Conservation (phyloP, 1,140 invertebrate species). For the Apis mellifera region Amel_HAv3.1 CM009939.2:3957001-3957500, state of each 20-base stretch:
- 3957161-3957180: not conserved
- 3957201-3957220: constrained; percentile 7
- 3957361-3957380: constrained; percentile 21
- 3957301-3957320: constrained; percentile 24
- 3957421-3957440: constrained; percentile 7
- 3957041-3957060: not conserved
- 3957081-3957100: not conserved
- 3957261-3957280: constrained; percentile 55
- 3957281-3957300: constrained; percentile 37
- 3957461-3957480: not conserved
- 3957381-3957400: not conserved
- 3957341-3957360: constrained; percentile 29
- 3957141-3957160: not conserved
- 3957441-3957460: not conserved
- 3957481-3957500: constrained; percentile 11
- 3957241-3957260: constrained; percentile 68
- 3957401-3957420: not conserved
- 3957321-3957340: constrained; percentile 21
- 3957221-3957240: constrained; percentile 20
- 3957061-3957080: not conserved
- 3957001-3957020: constrained; percentile 17
- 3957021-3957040: constrained; percentile 4
- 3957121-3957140: not conserved
- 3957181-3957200: not conserved
- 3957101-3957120: not conserved